These are phyloP conservation scores for Poecilia picta DNA, from an alignment of 2,797 vertebrate species.

Conservation along the genomic window DNA sequence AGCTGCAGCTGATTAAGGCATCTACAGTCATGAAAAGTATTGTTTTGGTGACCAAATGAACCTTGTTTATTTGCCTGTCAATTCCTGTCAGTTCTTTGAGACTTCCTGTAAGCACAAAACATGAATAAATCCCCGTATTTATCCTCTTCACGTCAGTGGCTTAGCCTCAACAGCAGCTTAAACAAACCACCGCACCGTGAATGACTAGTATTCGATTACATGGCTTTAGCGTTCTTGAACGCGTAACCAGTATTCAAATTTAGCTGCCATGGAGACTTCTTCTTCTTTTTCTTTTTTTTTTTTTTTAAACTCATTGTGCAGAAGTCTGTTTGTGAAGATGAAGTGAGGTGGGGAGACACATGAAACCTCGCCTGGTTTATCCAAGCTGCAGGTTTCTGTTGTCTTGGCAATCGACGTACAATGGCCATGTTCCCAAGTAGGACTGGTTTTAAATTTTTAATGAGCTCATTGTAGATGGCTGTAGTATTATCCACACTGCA, in stretches of 20 bases:
- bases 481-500: neutral
- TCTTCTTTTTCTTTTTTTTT: neutral
- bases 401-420: neutral
- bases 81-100: neutral
- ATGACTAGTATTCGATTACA: neutral
- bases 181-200: constrained; percentile 14
- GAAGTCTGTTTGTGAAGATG: neutral
- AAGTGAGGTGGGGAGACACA: neutral
- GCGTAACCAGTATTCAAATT: constrained; percentile 42
- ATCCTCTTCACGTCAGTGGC: constrained; percentile 8
- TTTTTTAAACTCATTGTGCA: neutral
- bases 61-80: neutral
- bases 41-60: neutral
- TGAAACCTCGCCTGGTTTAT: constrained; percentile 1
- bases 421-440: constrained; percentile 11
- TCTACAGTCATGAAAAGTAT: neutral
- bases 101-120: constrained; percentile 1
- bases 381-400: neutral
- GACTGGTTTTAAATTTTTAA: constrained; percentile 7
- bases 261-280: constrained; percentile 18
- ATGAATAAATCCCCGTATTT: constrained; percentile 26
- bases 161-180: constrained; percentile 4
- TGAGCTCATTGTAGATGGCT: neutral
- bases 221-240: constrained; percentile 23
- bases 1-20: neutral